Conservation (phyloP, 2,888 invertebrate species). For the Drosophila ezoana region DNA sequence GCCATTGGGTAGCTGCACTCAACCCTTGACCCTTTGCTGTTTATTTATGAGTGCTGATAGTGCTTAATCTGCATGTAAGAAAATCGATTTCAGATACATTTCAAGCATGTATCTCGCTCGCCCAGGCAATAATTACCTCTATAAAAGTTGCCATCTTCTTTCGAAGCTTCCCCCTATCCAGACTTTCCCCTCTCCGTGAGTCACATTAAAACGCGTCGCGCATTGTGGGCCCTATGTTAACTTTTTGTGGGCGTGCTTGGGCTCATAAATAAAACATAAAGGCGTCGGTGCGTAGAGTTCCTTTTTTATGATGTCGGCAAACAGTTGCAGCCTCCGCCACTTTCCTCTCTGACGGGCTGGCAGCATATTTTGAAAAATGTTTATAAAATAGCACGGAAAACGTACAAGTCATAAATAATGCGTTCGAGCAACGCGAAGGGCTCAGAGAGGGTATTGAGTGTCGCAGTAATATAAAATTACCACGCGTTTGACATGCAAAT, state of each 20-base stretch:
- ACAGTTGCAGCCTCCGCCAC: slow-evolving; percentile 44
- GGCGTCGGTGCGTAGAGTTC: slow-evolving; percentile 63
- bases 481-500: slow-evolving; percentile 79
- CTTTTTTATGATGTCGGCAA: slow-evolving; percentile 70
- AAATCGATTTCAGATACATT: slow-evolving; percentile 50
- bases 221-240: slow-evolving; percentile 58
- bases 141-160: slow-evolving; percentile 48
- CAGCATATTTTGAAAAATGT: slow-evolving; percentile 79
- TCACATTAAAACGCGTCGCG: slow-evolving; percentile 70
- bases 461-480: slow-evolving; percentile 73
- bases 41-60: slow-evolving; percentile 60
- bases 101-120: slow-evolving; percentile 23
- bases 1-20: slow-evolving; percentile 32
- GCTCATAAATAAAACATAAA: slow-evolving; percentile 81
- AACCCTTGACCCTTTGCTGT: slow-evolving; percentile 61
- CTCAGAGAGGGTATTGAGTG: slow-evolving; percentile 38
- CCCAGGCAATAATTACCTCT: slow-evolving; percentile 42
- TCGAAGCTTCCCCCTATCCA: slow-evolving; percentile 5
- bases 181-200: not conserved
- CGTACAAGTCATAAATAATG: slow-evolving; percentile 81
- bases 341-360: slow-evolving; percentile 17
- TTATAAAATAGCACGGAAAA: slow-evolving; percentile 78
- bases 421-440: slow-evolving; percentile 43
- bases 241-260: slow-evolving; percentile 61
- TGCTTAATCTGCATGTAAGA: slow-evolving; percentile 58